Evolutionary conservation across 2,113 vertebrate genomes (phyloP).

Genomic region (Fukomys damarensis): DNA sequence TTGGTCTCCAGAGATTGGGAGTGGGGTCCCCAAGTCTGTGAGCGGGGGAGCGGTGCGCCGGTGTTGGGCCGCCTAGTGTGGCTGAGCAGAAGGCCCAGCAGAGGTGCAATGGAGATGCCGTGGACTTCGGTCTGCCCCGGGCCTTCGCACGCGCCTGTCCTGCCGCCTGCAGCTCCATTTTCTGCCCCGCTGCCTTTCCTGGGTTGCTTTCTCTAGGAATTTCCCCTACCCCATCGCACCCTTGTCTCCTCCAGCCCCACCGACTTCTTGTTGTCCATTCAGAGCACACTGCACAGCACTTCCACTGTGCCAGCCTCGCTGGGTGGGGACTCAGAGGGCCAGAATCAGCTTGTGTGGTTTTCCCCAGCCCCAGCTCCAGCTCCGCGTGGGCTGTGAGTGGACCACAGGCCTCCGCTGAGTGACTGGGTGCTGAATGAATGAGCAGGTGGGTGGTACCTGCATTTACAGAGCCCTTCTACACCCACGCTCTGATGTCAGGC

Average conservation of each 20-base stretch:
- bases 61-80: not conserved
- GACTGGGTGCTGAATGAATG: not conserved
- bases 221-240: accelerated
- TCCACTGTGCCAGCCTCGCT: not conserved
- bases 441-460: not conserved
- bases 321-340: not conserved
- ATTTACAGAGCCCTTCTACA: accelerated
- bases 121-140: not conserved
- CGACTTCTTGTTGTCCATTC: not conserved
- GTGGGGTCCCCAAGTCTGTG: not conserved
- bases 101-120: accelerated
- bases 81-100: not conserved
- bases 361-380: not conserved
- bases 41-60: not conserved
- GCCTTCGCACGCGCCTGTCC: not conserved
- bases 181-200: too few relatives aligned
- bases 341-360: not conserved
- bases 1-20: not conserved
- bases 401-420: too few relatives aligned
- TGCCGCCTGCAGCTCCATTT: too few relatives aligned
- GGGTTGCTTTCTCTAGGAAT: not conserved
- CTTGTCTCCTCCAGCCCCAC: not conserved
- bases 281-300: accelerated
- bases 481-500: not conserved
- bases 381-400: not conserved